Base-by-base conservation (phyloP, 2,113 vertebrate species). In the Chamaea fasciata region DNA sequence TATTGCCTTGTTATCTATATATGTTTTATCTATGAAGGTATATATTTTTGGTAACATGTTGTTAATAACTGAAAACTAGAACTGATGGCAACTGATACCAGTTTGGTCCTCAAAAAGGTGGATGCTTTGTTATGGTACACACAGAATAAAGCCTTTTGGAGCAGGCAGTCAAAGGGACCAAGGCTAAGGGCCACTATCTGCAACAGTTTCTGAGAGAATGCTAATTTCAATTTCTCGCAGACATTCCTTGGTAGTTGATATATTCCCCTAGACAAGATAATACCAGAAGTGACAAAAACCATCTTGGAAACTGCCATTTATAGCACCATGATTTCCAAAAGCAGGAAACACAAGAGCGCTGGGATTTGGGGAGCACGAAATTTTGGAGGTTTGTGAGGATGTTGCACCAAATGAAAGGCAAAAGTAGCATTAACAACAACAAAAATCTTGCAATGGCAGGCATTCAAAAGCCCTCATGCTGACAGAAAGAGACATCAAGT, bases 401-500 rank as follows among this genome's bases (percentile, higher is more conserved):
- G 44, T 56, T 90, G 47, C 16, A 83, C 19, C 24, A 86, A 68
- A 92, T 83, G 67, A 94, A 80, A 94, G 67, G 75, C 84, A 86
- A 78, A 83, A 91, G 47, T 76, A 92, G 69, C 37, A 91, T 47
- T 64, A 85, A 79, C 30, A 74, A 83, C 37, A 67, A 73, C 21
- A 62, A 75, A 71, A 39, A 63, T 55, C 44, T 78, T 80, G 28
- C 47, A 88, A 73, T 78, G 83, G 84, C 89, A 89, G 18, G 62
- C 41, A 42, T 82, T 91, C 92, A 94, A 91, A 75, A 75, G 37
- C 20, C 23, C 28, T 23, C 94, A 87, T 59, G 41, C 80, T 1
- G 68, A 74, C 76, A 86, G 73, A 90, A 77, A 94, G 68, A 94
- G 94, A 95, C 85, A 95, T 86, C 67, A 90, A 95, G 88, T 93